Evolutionary conservation across 1,140 invertebrate species (phyloP), one percentile per base, ranked within the genome.

Genomic region (Aradophagus sp.): DNA sequence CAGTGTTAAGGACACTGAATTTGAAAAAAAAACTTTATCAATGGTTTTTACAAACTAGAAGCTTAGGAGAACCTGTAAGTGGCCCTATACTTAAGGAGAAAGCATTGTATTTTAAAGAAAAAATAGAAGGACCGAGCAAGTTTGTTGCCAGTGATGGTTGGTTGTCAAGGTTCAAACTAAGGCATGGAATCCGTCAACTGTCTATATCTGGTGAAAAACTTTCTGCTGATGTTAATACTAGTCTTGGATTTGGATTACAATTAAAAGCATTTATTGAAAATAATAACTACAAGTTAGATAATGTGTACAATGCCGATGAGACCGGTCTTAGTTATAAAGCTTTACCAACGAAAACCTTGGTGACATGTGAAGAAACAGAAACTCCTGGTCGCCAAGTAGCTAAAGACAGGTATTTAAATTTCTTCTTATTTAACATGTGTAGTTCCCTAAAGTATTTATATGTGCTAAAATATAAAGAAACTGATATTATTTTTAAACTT

Each of bases 291-390:
- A 23, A 23, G 8, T 23, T 4, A 8, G 20, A 23, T 5, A 23
- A 23, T 23, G 20, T 27, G 2, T 42, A 42, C 23, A 42, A 42
- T 12, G 39, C 39, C 1, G 39, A 42, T 27, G 13, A 42, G 19
- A 27, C 39, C 0, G 39, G 39, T 2, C 23, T 44, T n/a, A 13
- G 3, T 1, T 44, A 44, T 17, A 44, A 44, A 31, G 7, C 26
- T 1, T 14, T 31, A 16, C 41, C 41, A 1, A 44, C 23, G 7
- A 44, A 31, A 31, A 44, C 41, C 3, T 11, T 29, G 1, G 41
- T 44, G 2, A 8, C 17, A 16, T 1, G 10, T 10, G 10, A 7
- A 29, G 41, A 44, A 44, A 44, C 27, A 27, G 14, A 44, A 14
- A 26, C 26, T 11, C 26, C 23, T 16, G 41, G 26, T 1, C 26